phyloP scores from a whole-genome alignment of 2,113 vertebrate genomes.

The Otus sunia region DNA sequence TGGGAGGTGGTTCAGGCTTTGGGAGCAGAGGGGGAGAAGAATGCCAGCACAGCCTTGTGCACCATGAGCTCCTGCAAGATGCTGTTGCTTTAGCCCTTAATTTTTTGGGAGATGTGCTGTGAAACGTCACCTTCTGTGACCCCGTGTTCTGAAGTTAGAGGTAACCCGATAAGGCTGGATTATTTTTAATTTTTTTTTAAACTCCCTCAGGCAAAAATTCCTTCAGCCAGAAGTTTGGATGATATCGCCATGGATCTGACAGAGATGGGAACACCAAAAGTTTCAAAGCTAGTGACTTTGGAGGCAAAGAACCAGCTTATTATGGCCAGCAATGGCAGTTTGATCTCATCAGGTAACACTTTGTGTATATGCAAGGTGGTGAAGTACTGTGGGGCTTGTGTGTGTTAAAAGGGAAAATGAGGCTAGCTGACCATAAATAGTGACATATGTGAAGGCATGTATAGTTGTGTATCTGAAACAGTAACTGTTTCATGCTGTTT shows the following conservation, averaged over 20 bases:
- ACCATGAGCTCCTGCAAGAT: neutral
- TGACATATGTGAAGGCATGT: neutral
- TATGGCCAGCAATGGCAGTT: conserved; percentile 94
- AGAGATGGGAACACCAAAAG: conserved; percentile 79
- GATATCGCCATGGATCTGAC: conserved; percentile 94
- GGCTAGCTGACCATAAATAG: neutral
- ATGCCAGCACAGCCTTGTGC: neutral
- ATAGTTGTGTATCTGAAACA: neutral
- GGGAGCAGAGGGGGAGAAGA: neutral
- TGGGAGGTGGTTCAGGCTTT: neutral
- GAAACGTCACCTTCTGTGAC: neutral
- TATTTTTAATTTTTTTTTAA: neutral
- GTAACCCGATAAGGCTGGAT: neutral
- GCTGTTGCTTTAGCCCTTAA: neutral
- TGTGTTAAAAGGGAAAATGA: neutral
- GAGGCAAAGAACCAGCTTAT: conserved; percentile 90
- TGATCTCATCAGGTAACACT: conserved; percentile 89
- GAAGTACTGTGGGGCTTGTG: neutral
- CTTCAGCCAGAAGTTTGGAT: conserved; percentile 87
- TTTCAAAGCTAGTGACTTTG: conserved; percentile 79
- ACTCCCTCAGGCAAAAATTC: conserved; percentile 85
- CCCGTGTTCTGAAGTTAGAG: neutral
- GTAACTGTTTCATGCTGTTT: neutral
- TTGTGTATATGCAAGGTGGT: neutral
- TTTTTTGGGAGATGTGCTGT: conserved; percentile 4